Evolutionary conservation across 2,113 vertebrate genomes (phyloP).

Genomic region (Rhombomys opimus): DNA sequence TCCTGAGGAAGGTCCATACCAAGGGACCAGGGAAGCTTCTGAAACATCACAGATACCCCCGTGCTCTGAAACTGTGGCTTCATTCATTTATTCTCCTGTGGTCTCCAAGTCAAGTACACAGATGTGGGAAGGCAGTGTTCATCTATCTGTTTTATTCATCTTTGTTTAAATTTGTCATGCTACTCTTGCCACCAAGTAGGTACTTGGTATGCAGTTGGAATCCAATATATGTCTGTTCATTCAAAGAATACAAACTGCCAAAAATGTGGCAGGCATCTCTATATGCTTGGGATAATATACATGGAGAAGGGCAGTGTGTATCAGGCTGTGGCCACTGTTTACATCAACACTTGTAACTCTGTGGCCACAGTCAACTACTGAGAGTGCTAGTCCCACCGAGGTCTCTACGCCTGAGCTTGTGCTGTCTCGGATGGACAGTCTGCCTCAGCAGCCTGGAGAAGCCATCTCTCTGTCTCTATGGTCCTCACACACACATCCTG

Average conservation of each 20-base stretch:
- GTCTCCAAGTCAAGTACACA: background rate
- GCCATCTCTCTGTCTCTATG: background rate
- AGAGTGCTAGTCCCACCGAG: fast-evolving
- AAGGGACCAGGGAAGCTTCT: background rate
- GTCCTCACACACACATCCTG: fast-evolving
- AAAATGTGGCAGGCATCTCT: fast-evolving
- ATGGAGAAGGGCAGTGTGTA: fast-evolving
- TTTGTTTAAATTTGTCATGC: background rate
- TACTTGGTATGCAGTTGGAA: background rate
- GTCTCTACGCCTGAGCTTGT: background rate
- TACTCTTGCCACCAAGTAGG: background rate
- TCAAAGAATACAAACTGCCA: background rate
- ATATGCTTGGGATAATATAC: background rate
- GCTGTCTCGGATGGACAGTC: fast-evolving
- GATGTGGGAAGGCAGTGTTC: too few relatives aligned
- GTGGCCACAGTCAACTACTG: background rate
- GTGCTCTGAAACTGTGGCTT: background rate
- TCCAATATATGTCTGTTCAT: background rate
- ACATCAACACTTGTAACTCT: fast-evolving
- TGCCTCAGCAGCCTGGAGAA: fast-evolving
- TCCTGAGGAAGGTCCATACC: background rate
- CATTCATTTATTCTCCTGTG: background rate
- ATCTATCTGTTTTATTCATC: background rate
- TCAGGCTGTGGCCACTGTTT: background rate
- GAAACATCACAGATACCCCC: background rate